Conservation (phyloP, 1,140 invertebrate species). For the Aphelenchoides fujianensis region DNA sequence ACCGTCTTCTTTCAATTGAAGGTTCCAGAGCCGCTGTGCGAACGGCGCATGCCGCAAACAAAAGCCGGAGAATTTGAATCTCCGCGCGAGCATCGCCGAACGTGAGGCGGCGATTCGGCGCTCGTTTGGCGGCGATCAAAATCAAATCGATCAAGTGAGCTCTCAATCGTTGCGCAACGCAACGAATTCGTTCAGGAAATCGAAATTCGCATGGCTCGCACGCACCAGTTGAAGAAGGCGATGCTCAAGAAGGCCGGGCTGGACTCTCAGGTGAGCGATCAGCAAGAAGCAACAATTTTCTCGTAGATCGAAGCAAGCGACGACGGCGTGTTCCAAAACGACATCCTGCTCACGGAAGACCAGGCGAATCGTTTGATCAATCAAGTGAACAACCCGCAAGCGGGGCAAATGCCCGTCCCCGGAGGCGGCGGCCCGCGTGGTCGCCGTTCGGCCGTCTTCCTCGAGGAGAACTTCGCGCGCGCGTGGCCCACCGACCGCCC, state of each 20-base stretch:
- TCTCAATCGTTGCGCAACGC: neutral
- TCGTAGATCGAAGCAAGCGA: slow-evolving; percentile 39
- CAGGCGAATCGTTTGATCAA: slow-evolving; percentile 42
- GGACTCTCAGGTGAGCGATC: slow-evolving; percentile 22
- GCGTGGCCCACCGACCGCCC: slow-evolving; percentile 40
- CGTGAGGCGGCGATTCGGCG: slow-evolving; percentile 18
- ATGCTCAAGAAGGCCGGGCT: slow-evolving; percentile 46
- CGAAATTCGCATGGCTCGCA: slow-evolving; percentile 39
- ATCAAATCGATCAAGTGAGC: slow-evolving; percentile 36
- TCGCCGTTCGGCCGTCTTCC: slow-evolving; percentile 30
- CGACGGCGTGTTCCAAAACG: slow-evolving; percentile 50
- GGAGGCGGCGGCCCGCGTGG: neutral
- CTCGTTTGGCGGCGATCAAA: neutral
- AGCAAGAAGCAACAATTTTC: slow-evolving; percentile 11
- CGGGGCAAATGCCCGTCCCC: slow-evolving; percentile 18
- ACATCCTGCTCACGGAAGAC: slow-evolving; percentile 45
- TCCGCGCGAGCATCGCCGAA: slow-evolving; percentile 22
- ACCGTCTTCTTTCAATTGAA: slow-evolving; percentile 6
- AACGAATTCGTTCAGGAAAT: slow-evolving; percentile 46
- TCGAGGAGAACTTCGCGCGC: slow-evolving; percentile 30
- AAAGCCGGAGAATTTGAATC: slow-evolving; percentile 4
- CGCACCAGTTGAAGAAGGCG: slow-evolving; percentile 46
- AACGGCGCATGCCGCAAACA: slow-evolving; percentile 15
- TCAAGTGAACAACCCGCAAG: slow-evolving; percentile 37
- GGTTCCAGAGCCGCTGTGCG: neutral